Evolutionary conservation across 2,113 vertebrate species (phyloP).

Genomic region (Carettochelys insculpta): DNA sequence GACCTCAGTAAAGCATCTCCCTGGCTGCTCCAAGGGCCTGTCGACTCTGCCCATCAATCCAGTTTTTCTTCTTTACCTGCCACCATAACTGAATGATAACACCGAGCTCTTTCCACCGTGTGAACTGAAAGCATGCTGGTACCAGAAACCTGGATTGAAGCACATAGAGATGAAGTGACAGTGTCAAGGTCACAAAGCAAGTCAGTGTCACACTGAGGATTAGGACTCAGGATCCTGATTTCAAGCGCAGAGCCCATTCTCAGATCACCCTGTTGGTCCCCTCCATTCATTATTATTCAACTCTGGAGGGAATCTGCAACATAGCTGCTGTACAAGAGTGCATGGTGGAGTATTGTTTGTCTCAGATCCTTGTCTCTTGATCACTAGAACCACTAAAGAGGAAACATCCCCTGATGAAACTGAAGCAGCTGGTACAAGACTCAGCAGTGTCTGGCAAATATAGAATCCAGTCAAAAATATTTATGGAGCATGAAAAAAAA

Average conservation of each 20-base stretch:
- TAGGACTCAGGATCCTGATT: background rate
- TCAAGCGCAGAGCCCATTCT: background rate
- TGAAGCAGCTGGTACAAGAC: background rate
- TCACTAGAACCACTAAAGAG: constrained; percentile 20
- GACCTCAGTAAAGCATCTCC: background rate
- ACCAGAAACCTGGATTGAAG: no score
- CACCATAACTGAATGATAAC: background rate
- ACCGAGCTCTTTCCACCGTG: background rate
- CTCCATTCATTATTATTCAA: background rate
- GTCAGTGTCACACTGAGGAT: background rate
- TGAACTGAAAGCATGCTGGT: background rate
- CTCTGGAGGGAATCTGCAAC: background rate
- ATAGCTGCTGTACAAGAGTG: rapidly evolving
- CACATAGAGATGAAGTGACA: background rate
- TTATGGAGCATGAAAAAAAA: constrained; percentile 32
- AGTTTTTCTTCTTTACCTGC: background rate
- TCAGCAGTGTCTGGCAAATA: constrained; percentile 36
- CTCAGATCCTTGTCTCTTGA: background rate
- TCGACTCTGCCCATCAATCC: background rate
- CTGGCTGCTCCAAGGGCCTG: background rate
- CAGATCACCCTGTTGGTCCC: background rate
- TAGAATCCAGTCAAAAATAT: constrained; percentile 34
- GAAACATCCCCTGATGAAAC: background rate
- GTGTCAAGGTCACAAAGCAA: rapidly evolving
- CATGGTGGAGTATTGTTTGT: background rate